phyloP scores from a whole-genome alignment of 1,140 invertebrate species.

The Drosophila busckii region DNA sequence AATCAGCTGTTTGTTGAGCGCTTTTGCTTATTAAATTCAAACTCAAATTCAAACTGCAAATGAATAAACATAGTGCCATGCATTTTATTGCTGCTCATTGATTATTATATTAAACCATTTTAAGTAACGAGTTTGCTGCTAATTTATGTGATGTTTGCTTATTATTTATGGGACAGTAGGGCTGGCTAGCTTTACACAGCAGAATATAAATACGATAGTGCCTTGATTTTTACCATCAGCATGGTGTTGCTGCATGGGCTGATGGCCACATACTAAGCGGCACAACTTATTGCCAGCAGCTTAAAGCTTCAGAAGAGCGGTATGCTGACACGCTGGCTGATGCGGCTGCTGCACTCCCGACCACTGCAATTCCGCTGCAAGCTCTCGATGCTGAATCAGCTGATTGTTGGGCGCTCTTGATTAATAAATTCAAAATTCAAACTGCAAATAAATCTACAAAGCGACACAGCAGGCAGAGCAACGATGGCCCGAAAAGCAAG shows the following conservation, averaged over 20 bases:
- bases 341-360: constrained; percentile 13
- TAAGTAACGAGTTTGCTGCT: no score
- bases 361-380: constrained; percentile 26
- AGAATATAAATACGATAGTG: neutral
- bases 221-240: neutral
- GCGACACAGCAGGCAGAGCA: constrained; percentile 46
- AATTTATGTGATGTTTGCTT: no score
- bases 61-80: no score
- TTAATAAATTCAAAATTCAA: no score
- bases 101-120: no score
- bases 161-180: no score
- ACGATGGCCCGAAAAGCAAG: constrained; percentile 46
- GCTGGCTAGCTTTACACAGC: neutral
- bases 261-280: neutral
- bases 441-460: no score
- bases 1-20: no score
- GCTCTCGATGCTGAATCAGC: no score
- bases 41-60: no score
- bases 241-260: neutral
- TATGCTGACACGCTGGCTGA: constrained; percentile 8
- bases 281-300: constrained; percentile 17
- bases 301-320: neutral
- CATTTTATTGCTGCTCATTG: no score
- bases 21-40: no score
- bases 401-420: constrained; percentile 29